phyloP scores from a whole-genome alignment of 2,888 invertebrate genomes.

The Hyles lineata region DNA sequence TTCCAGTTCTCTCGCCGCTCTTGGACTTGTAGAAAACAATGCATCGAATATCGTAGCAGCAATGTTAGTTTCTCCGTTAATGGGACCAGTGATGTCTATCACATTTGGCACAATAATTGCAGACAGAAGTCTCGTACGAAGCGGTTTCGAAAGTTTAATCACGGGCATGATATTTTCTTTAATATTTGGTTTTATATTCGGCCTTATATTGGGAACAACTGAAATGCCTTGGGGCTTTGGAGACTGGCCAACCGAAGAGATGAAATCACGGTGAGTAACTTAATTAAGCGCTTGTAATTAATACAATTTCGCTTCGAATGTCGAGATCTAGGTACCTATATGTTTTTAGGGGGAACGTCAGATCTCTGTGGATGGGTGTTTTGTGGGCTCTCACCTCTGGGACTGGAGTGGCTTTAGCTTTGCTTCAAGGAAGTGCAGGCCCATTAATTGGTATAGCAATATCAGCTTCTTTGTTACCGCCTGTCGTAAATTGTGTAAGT shows the following conservation, averaged over 20 bases:
- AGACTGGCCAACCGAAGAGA: constrained; percentile 92
- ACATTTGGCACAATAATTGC: constrained; percentile 93
- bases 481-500: constrained; percentile 93
- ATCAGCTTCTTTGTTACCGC: constrained; percentile 93
- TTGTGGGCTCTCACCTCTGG: constrained; percentile 90
- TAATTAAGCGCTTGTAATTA: constrained; percentile 1
- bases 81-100: constrained; percentile 95
- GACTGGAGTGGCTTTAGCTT: constrained; percentile 93
- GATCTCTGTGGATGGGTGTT: constrained; percentile 90
- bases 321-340: not conserved
- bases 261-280: constrained; percentile 87
- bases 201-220: constrained; percentile 89
- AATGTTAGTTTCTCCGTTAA: constrained; percentile 90
- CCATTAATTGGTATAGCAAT: constrained; percentile 96
- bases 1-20: constrained; percentile 90
- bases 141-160: constrained; percentile 88
- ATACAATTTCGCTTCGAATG: not conserved
- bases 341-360: constrained; percentile 86
- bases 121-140: constrained; percentile 87
- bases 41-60: constrained; percentile 92
- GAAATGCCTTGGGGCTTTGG: constrained; percentile 91
- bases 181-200: constrained; percentile 91
- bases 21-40: constrained; percentile 93
- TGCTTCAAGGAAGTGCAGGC: constrained; percentile 93
- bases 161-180: constrained; percentile 90